phyloP scores from a whole-genome alignment of 2,797 vertebrate species.

The Malacoctenus gilli region DNA sequence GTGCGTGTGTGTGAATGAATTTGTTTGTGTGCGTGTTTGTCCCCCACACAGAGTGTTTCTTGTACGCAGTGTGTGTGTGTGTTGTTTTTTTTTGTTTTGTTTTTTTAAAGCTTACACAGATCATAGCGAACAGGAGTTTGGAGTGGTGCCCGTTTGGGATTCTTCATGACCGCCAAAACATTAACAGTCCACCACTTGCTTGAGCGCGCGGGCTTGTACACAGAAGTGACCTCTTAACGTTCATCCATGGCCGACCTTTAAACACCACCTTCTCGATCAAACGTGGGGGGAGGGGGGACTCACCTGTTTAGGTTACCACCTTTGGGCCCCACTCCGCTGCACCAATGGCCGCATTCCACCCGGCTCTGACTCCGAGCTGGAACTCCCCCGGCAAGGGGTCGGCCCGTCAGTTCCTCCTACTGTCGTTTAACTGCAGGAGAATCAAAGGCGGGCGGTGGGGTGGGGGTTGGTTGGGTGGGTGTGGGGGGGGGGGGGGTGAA shows the following conservation, averaged over 20 bases:
- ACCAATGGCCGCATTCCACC: conserved; percentile 48
- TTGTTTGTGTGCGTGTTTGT: conserved; percentile 10
- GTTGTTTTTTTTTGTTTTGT: no score
- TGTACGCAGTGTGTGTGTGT: conserved; percentile 30
- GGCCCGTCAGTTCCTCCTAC: conserved; percentile 13
- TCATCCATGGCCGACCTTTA: conserved; percentile 50
- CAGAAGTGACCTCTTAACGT: conserved; percentile 67
- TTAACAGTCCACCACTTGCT: conserved; percentile 48
- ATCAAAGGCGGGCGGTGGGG: conserved; percentile 23
- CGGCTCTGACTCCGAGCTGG: conserved; percentile 41
- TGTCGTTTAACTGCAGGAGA: conserved; percentile 42
- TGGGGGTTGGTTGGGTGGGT: no score
- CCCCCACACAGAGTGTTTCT: conserved; percentile 29
- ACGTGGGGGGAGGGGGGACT: no score
- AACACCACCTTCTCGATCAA: conserved; percentile 35
- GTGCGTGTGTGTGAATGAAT: conserved; percentile 19
- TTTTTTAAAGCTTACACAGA: conserved; percentile 38
- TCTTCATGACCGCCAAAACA: conserved; percentile 60
- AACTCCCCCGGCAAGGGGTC: conserved; percentile 10
- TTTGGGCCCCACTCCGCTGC: conserved; percentile 59
- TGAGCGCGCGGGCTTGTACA: conserved; percentile 52
- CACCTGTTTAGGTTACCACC: conserved; percentile 42
- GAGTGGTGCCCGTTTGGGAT: conserved; percentile 54
- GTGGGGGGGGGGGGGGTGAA: conserved; percentile 29
- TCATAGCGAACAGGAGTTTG: conserved; percentile 39